These are phyloP conservation scores for Nipponia nippon DNA, from an alignment of 2,113 vertebrate species.

Conservation along the genomic window DNA sequence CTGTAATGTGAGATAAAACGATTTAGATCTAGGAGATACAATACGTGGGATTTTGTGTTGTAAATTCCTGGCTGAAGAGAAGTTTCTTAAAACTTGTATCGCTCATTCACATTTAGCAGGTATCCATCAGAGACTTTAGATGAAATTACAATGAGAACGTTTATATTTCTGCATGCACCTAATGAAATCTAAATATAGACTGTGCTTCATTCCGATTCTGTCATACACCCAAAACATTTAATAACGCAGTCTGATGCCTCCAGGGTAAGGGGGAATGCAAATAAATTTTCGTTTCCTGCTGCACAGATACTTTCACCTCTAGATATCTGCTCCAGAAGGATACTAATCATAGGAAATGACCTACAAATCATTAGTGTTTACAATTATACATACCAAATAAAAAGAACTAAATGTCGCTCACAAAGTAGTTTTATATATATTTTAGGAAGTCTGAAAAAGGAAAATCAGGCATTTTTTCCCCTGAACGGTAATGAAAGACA, in stretches of 20 bases:
- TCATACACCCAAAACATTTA: neutral
- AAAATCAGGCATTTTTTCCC: neutral
- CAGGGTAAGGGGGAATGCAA: slow-evolving; percentile 1
- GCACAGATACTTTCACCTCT: slow-evolving; percentile 21
- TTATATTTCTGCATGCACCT: neutral
- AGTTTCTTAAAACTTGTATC: neutral
- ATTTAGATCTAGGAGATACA: neutral
- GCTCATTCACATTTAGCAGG: neutral
- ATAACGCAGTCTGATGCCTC: neutral
- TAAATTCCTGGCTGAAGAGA: neutral
- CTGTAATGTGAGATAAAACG: neutral
- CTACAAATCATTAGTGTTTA: neutral
- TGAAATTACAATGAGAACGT: neutral
- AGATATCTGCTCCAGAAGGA: slow-evolving; percentile 49
- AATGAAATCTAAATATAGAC: neutral
- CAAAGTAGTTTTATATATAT: neutral
- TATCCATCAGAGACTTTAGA: neutral
- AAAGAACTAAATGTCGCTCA: neutral
- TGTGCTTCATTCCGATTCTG: neutral
- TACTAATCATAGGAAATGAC: slow-evolving; percentile 23
- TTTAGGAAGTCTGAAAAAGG: neutral
- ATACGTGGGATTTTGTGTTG: neutral
- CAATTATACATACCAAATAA: neutral
- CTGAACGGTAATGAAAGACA: neutral
- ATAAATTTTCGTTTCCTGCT: neutral